Conservation (phyloP, 2,888 invertebrate species). For the Tachina grossa region DNA sequence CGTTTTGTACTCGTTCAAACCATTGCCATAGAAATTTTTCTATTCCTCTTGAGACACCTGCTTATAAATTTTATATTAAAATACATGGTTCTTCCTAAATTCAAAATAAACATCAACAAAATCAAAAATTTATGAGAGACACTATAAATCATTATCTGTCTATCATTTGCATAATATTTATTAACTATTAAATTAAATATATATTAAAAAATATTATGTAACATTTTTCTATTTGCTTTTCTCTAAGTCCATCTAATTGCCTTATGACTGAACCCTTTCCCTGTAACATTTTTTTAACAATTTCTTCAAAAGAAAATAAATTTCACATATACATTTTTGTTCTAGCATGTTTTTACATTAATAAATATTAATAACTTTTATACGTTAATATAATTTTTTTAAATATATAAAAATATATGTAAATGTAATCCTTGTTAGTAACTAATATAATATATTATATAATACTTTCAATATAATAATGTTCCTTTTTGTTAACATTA, state of each 20-base stretch:
- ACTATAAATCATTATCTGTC: slow-evolving; percentile 28
- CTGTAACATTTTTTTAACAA: background rate
- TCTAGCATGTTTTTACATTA: slow-evolving; percentile 63
- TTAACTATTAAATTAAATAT: slow-evolving; percentile 45
- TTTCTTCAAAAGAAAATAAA: slow-evolving; percentile 18
- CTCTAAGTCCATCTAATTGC: slow-evolving; percentile 14
- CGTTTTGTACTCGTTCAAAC: no score
- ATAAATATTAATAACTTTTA: slow-evolving; percentile 47
- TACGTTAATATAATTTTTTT: background rate
- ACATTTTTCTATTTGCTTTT: background rate
- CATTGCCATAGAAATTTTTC: no score
- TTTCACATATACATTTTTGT: slow-evolving; percentile 50
- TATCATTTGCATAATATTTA: slow-evolving; percentile 56
- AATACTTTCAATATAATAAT: slow-evolving; percentile 43
- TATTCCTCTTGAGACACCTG: no score
- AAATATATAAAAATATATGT: slow-evolving; percentile 4
- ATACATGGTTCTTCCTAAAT: background rate
- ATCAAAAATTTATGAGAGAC: background rate
- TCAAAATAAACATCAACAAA: background rate
- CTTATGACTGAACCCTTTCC: slow-evolving; percentile 19
- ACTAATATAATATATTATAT: background rate
- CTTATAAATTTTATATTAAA: background rate
- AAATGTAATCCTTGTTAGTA: slow-evolving; percentile 28
- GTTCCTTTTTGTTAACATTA: slow-evolving; percentile 60
- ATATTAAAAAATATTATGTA: slow-evolving; percentile 53